Evolutionary conservation across 2,113 vertebrate species (phyloP).

Genomic region (Chaetodon auriga): DNA sequence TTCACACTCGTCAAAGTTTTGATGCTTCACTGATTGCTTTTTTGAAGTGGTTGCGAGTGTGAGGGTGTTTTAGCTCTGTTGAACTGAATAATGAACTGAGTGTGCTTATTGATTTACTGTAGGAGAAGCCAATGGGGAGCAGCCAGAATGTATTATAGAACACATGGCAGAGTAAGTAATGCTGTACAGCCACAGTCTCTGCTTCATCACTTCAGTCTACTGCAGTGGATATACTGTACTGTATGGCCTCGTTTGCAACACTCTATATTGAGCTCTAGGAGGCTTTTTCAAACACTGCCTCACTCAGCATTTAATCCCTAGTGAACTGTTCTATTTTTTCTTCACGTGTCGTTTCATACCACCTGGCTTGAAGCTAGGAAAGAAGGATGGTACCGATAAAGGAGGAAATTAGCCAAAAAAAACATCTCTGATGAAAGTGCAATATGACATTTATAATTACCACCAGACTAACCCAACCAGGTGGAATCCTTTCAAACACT

Average conservation of each 20-base stretch:
- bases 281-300: constrained; percentile 64
- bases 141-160: constrained; percentile 37
- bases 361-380: constrained; percentile 52
- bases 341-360: constrained; percentile 47
- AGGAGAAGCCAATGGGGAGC: constrained; percentile 33
- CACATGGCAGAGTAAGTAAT: neutral
- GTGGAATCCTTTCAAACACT: constrained; percentile 50
- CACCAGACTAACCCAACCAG: constrained; percentile 18
- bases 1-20: constrained; percentile 16
- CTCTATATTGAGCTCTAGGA: constrained; percentile 69
- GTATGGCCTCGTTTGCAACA: constrained; percentile 73
- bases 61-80: constrained; percentile 38
- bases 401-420: constrained; percentile 15
- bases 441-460: constrained; percentile 36
- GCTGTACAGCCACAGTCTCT: constrained; percentile 16
- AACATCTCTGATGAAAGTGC: constrained; percentile 23
- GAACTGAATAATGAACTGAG: constrained; percentile 49
- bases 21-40: constrained; percentile 14
- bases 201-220: constrained; percentile 32
- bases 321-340: constrained; percentile 76
- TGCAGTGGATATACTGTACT: constrained; percentile 34
- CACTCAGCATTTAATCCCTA: constrained; percentile 74
- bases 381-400: constrained; percentile 28
- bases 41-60: constrained; percentile 16
- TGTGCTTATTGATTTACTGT: constrained; percentile 53